phyloP scores from a whole-genome alignment of 2,797 vertebrate genomes.

The Peromyscus eremicus region DNA sequence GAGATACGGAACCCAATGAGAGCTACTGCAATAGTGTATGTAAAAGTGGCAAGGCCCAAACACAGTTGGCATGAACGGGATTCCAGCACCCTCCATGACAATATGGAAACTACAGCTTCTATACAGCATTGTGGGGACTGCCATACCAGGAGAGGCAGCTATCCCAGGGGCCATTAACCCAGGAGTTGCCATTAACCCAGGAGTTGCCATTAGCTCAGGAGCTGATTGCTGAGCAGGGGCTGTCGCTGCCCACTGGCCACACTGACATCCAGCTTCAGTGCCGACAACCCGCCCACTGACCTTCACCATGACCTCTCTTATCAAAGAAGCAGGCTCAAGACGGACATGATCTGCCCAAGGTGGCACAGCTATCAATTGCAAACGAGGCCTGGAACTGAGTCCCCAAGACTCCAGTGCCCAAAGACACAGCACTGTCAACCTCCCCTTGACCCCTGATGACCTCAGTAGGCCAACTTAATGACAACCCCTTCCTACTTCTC shows the following conservation, averaged over 20 bases:
- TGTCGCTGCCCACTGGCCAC: background rate
- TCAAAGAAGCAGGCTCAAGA: background rate
- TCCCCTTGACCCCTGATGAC: background rate
- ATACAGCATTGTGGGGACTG: fast-evolving
- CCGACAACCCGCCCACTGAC: background rate
- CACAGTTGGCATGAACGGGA: no score
- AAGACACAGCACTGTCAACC: background rate
- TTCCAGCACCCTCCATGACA: no score
- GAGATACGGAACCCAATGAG: background rate
- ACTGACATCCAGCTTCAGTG: background rate
- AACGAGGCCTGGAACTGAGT: background rate
- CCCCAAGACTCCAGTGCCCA: background rate
- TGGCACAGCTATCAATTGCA: constrained; percentile 1
- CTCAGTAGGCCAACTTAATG: background rate
- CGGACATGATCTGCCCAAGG: background rate
- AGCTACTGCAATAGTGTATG: background rate
- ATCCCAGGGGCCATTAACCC: background rate
- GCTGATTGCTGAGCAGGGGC: no score
- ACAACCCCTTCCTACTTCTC: background rate
- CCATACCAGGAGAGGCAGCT: background rate
- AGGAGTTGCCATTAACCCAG: background rate
- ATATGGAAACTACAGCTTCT: background rate
- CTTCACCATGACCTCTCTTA: background rate
- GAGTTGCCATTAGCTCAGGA: background rate
- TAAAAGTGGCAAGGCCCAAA: background rate